Base-by-base conservation (phyloP, 1,140 invertebrate species). In the Teleopsis dalmanni region DNA sequence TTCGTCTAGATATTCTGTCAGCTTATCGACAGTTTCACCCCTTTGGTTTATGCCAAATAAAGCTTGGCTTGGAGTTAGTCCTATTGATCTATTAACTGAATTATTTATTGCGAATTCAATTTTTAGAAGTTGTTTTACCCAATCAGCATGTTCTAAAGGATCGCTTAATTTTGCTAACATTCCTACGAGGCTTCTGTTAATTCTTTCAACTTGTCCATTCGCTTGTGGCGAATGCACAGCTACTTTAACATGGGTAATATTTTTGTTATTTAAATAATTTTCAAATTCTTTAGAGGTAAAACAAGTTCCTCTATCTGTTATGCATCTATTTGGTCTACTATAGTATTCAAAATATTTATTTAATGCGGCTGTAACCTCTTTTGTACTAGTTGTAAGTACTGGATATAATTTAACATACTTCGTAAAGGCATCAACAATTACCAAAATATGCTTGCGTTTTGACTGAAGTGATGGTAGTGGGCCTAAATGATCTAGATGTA, bases 381-480 rank as follows among this genome's bases (percentile, higher is more conserved):
- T 60, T 16, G 54, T 42, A 23, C 44, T 51, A 14, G 59, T 57
- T 9, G 49, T 44, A 2, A 31, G 38, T 1, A 46, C 43, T 9
- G 51, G 22, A 29, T 46, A 53, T 13, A 53, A 31, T 14, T 46
- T 46, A 1, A 41, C 27, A 27, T 38, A 49, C 46, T 53, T 53
- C 33, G 45, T 54, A 22, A 66, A 65, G 36, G 64, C 57, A 48
- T 70, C 51, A 43, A 71, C 72, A 0, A 75, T 16, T 8, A 42
- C 36, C 3, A 76, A 71, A 13, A 45, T 35, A 31, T 45, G 64
- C 67, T 48, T 76, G 71, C 44, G 59, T 62, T 62, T 75, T 70
- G 10, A 53, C 40, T 3, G 11, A 8, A 53, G 23, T 36, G 72
- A 53, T 44, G 42, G 53, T 31, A 47, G 14, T 16, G 62, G 60